Percentiles rank a stretch among this genome's conserved stretches.
Conservation (phyloP, 2,113 vertebrate genomes). For the Pithys albifrons region DNA sequence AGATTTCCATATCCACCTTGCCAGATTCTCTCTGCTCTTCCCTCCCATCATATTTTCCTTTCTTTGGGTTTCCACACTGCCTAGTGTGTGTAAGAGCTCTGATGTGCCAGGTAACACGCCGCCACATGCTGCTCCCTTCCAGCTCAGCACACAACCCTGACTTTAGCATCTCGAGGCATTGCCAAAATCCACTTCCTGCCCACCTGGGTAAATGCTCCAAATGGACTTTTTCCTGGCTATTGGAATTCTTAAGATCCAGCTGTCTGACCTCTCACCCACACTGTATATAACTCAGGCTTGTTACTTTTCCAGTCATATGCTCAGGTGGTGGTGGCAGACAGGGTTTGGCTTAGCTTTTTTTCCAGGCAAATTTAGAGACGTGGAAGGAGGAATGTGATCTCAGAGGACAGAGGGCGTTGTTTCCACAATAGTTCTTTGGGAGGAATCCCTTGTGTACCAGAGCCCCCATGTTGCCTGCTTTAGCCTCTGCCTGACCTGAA, state of each 20-base stretch:
- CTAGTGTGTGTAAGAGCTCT: rapidly evolving
- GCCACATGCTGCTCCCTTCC: not conserved
- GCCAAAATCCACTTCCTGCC: not conserved
- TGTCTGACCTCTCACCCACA: not conserved
- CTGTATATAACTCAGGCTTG: not conserved
- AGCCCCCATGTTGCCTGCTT: not conserved
- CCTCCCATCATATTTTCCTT: not conserved
- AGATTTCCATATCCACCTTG: not conserved
- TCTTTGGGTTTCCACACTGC: not conserved
- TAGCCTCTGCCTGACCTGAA: not conserved
- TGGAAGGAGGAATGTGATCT: not conserved
- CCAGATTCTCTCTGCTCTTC: not conserved
- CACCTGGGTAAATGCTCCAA: not conserved
- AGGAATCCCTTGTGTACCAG: not conserved
- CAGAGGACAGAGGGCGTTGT: not conserved
- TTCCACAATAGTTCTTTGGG: not conserved
- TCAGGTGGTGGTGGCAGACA: not conserved
- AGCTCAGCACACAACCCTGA: not conserved
- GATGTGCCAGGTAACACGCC: not conserved
- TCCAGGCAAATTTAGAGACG: not conserved
- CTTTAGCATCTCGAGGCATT: not conserved
- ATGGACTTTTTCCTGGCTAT: not conserved
- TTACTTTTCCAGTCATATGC: not conserved
- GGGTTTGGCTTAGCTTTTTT: not conserved
- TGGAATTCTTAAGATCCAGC: not conserved